Conservation (phyloP, 2,888 invertebrate species). For the Sepiola atlantica region DNA sequence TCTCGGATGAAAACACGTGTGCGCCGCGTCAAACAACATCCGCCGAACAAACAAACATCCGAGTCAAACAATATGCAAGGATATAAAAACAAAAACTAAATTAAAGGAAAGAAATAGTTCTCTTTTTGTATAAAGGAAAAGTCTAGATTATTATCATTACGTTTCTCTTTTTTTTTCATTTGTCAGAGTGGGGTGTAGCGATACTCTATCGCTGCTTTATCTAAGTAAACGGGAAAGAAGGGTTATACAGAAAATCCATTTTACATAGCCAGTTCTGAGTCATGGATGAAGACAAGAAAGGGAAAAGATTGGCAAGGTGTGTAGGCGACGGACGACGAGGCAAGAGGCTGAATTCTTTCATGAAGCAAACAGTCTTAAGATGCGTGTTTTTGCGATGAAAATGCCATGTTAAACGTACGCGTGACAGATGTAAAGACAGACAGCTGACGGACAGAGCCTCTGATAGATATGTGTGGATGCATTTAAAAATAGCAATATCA, state of each 20-base stretch:
- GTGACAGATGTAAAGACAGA: too few relatives aligned
- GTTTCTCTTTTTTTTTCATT: too few relatives aligned
- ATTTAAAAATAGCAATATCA: too few relatives aligned
- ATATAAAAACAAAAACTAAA: background rate
- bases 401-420: too few relatives aligned
- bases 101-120: background rate
- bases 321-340: too few relatives aligned
- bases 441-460: too few relatives aligned
- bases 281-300: background rate
- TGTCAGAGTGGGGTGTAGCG: too few relatives aligned
- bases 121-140: background rate
- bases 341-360: too few relatives aligned
- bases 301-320: background rate
- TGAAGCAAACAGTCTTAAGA: too few relatives aligned
- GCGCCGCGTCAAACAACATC: constrained; percentile 32
- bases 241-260: constrained; percentile 7
- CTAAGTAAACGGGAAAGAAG: background rate
- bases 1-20: background rate
- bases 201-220: background rate
- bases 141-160: background rate
- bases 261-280: background rate
- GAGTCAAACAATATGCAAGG: background rate
- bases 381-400: too few relatives aligned
- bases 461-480: too few relatives aligned
- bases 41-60: background rate